phyloP scores from a whole-genome alignment of 2,113 vertebrate genomes.

The Ranitomeya variabilis region DNA sequence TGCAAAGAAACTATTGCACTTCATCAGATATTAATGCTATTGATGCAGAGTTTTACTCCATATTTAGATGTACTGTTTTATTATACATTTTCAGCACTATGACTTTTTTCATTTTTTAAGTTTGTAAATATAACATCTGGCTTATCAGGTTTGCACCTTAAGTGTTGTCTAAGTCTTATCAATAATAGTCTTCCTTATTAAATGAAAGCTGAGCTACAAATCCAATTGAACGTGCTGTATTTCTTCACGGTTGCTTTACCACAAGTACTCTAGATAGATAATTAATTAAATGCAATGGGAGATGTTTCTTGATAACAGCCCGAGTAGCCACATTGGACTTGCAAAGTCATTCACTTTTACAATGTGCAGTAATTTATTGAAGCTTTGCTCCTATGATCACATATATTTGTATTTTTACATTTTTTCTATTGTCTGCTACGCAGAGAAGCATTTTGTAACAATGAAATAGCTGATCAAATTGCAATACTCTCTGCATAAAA shows the following conservation, averaged over 20 bases:
- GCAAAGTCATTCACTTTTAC: slow-evolving; percentile 14
- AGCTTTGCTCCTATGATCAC: background rate
- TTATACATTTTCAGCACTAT: background rate
- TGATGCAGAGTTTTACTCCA: background rate
- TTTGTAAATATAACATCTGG: background rate
- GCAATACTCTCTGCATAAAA: background rate
- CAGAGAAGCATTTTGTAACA: background rate
- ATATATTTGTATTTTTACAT: background rate
- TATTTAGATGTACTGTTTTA: background rate
- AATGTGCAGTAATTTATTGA: background rate
- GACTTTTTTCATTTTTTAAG: background rate
- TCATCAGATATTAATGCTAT: background rate
- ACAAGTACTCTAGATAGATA: slow-evolving; percentile 33
- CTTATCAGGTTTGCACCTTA: background rate
- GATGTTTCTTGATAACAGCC: slow-evolving; percentile 38
- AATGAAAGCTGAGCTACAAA: background rate
- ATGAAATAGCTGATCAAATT: background rate
- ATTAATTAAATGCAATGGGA: slow-evolving; percentile 44
- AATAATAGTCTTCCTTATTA: background rate
- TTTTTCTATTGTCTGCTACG: background rate
- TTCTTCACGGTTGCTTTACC: slow-evolving; percentile 36
- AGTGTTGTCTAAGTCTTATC: slow-evolving; percentile 12
- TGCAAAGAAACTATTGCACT: background rate
- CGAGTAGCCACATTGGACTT: slow-evolving; percentile 25
- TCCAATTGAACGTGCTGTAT: slow-evolving; percentile 4